phyloP scores from a whole-genome alignment of 1,140 invertebrate genomes.

The Branchinecta lynchi region DNA sequence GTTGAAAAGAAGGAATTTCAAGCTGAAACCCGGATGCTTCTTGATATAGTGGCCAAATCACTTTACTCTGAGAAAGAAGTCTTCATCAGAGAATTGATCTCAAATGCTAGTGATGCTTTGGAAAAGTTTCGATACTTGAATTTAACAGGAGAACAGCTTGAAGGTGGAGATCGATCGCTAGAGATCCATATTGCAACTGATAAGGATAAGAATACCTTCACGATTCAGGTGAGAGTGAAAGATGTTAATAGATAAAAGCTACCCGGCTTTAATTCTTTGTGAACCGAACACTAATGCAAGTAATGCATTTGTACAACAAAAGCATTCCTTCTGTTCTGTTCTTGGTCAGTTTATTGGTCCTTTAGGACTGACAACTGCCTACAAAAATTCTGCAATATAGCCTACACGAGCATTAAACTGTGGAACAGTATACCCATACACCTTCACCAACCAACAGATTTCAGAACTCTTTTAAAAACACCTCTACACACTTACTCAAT shows the following conservation, averaged over 20 bases:
- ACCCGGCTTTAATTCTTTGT: neutral
- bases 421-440: no score
- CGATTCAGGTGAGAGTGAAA: constrained; percentile 49
- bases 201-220: constrained; percentile 66
- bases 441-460: no score
- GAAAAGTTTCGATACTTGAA: constrained; percentile 72
- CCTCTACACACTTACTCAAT: no score
- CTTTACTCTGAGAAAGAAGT: constrained; percentile 96
- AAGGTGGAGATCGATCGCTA: constrained; percentile 33
- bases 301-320: neutral
- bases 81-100: constrained; percentile 87
- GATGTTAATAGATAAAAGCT: neutral
- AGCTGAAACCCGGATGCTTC: constrained; percentile 83
- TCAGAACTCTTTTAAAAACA: no score
- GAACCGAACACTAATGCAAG: neutral
- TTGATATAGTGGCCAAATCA: constrained; percentile 93
- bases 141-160: constrained; percentile 35
- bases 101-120: constrained; percentile 90
- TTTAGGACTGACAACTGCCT: no score
- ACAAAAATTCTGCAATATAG: no score
- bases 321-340: constrained; percentile 12
- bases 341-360: neutral
- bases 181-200: constrained; percentile 83
- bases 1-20: constrained; percentile 56
- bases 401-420: no score